Evolutionary conservation across 2,113 vertebrate species (phyloP), one percentile per base, ranked within the genome.

Genomic region (Tenrec ecaudatus): DNA sequence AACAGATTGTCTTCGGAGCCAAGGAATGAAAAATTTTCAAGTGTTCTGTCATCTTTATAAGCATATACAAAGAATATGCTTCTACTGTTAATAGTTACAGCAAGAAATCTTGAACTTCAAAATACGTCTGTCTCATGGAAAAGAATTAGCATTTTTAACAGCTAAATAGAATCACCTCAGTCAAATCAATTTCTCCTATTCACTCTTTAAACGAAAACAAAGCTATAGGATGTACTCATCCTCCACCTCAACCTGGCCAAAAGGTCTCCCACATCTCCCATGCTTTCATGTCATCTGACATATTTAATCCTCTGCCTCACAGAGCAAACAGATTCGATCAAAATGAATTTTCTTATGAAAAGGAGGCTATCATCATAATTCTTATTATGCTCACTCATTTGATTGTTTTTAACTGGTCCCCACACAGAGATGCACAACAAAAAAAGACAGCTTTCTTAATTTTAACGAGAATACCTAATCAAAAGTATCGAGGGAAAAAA

Each of bases 21-120:
- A 5, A 96, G 10, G 43, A 68, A 60, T 85, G 78, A 91, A 47
- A 90, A 71, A 1, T 75, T 80, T 81, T 86, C 36, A 66, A 15
- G 43, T 64, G 23, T 47, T 78, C 71, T 31, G 11, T 91, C 27
- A 47, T 68, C 86, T 92, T 82, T 62, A 85, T n/a, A 90, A 53
- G 16, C 43, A 60, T 0, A 77, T 82, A 88, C 73, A 66, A 38
- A 85, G 43, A 92, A 84, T n/a, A 69, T 9, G 27, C 15, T 79
- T 95, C 77, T 43, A 94, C 22, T 82, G 6, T 10, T 10, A 94
- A 96, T 66, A 95, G 25, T 0, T 92, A 92, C 94, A 96, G 92
- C 88, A 97, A 92, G 94, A 96, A 77, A 53, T 36, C 17, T 43
- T 93, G 78, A 79, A 79, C 71, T 97, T 22, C 88, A 93, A 84